Conservation (phyloP, 2,797 vertebrate genomes). For the Xerus rutilus region DNA sequence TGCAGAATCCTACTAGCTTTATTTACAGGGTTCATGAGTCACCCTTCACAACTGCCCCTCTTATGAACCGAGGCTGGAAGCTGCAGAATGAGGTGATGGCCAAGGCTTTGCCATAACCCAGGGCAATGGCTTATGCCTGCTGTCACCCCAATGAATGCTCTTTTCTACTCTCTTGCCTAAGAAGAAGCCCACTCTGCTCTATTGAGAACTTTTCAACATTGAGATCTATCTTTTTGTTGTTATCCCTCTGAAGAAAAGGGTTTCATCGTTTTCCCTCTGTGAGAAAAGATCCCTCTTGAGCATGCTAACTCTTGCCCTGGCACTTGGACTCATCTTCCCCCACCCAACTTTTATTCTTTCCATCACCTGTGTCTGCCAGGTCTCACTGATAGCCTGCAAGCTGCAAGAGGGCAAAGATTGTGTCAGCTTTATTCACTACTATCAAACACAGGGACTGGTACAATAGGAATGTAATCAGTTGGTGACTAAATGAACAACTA, state of each 20-base stretch:
- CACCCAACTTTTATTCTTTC: not conserved
- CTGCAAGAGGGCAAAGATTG: not conserved
- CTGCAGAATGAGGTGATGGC: not conserved
- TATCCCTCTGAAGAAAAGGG: not conserved
- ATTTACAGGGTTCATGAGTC: not conserved
- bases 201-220: not conserved
- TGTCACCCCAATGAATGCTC: not conserved
- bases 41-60: not conserved
- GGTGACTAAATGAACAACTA: not conserved
- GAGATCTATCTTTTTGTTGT: not conserved
- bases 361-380: not conserved
- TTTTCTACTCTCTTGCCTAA: not conserved
- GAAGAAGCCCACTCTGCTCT: not conserved
- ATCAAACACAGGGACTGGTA: not conserved
- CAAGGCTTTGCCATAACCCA: not conserved
- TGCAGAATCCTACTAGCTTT: not conserved
- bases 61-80: not conserved
- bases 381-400: not conserved
- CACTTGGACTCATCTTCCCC: not conserved
- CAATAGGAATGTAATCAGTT: not conserved
- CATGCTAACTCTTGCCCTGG: not conserved
- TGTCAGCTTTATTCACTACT: not conserved
- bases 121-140: not conserved
- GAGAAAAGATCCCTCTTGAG: not conserved
- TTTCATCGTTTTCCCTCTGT: not conserved